phyloP scores from a whole-genome alignment of 2,888 invertebrate genomes.

The Phragmatobia fuliginosa region DNA sequence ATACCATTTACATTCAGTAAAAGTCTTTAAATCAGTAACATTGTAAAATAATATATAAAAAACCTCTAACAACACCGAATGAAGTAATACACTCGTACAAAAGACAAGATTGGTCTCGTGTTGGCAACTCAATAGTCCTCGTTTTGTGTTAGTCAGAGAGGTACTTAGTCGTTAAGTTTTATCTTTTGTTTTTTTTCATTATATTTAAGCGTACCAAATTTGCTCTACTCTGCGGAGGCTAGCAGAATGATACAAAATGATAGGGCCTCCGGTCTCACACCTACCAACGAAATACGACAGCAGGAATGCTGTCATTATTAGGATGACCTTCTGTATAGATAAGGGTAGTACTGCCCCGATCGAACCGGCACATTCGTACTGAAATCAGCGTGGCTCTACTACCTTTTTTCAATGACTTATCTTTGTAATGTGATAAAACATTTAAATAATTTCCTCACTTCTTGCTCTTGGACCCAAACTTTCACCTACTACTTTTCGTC shows the following conservation, averaged over 20 bases:
- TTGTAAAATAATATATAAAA: neutral
- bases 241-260: no score
- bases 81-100: slow-evolving; percentile 8
- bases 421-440: neutral
- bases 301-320: no score
- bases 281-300: no score
- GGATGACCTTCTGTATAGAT: no score
- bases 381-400: no score
- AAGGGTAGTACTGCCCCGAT: no score
- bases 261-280: no score
- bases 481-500: neutral
- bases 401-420: no score
- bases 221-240: no score
- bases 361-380: no score
- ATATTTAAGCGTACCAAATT: no score
- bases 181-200: no score
- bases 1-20: neutral
- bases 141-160: neutral
- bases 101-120: neutral
- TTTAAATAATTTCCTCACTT: neutral
- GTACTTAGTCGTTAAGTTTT: neutral
- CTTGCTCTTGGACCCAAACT: neutral
- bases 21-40: neutral
- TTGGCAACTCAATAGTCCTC: neutral
- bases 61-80: neutral